Base-by-base conservation (phyloP, 1,140 invertebrate genomes). In the Bombus sibiricus region DNA sequence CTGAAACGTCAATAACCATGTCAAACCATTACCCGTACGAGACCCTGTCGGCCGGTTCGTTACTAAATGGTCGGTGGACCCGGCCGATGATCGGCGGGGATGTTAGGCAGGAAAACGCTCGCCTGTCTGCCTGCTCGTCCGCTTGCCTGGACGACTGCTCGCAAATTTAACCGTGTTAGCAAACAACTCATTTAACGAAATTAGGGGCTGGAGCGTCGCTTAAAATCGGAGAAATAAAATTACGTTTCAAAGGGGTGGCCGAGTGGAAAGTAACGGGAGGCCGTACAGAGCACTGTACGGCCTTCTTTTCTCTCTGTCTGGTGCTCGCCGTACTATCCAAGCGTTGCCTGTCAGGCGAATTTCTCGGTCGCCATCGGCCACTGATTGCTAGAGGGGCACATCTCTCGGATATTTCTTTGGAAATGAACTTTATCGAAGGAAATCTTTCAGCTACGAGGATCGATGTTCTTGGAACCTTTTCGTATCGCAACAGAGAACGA, bases 101-200 rank as follows among this genome's bases (percentile, higher is more conserved):
- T 71, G 86, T 81, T 66, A 84, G 37, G 41, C 74, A 41, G 47
- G 64, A 34, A 80, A 83, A 79, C 78, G 87, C 81, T 86, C 91
- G 88, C 91, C 75, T 81, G 68, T 86, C 85, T 77, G 86, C 62
- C 83, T 71, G 79, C 73, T n/a, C n/a, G 86, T 47, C 80, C 28
- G 87, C 68, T 37, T 57, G 57, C 71, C 68, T 41, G 83, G 89
- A 82, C 85, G 91, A 77, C 81, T 91, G 89, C 86, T 91, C 92
- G 90, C 92, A 91, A 92, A 92, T 94, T 94, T 95, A 95, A 95
- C 92, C 90, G 89, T 94, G 93, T 95, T 95, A 95, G 91, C 93
- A 93, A 94, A 95, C 93, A 95, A 95, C 95, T 95, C 94, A 93
- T 94, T 95, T 95, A 95, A 95, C 93, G 89, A 94, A 94, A 95